Percentiles rank a stretch among this genome's conserved stretches.
Conservation (phyloP, 2,113 vertebrate genomes). For the Colinus virginianus region DNA sequence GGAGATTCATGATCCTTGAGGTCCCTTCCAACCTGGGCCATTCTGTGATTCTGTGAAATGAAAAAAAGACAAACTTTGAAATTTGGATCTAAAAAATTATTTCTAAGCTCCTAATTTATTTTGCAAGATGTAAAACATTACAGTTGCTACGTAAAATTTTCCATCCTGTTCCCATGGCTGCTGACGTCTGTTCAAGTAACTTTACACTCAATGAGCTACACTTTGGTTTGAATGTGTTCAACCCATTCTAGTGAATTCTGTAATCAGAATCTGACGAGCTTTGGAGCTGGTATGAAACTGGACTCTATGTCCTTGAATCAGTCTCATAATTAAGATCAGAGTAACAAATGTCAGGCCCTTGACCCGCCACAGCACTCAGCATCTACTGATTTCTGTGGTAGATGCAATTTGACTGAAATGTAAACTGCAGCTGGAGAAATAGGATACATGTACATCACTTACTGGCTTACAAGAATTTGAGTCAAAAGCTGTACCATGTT, state of each 20-base stretch:
- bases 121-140: not conserved
- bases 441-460: not conserved
- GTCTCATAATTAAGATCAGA: conserved; percentile 11
- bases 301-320: not conserved
- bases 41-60: too few relatives aligned
- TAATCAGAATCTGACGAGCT: not conserved
- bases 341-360: not conserved
- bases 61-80: conserved; percentile 52
- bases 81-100: not conserved
- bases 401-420: conserved; percentile 1
- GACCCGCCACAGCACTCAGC: not conserved
- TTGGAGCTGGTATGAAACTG: not conserved
- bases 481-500: not conserved
- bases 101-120: not conserved
- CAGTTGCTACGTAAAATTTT: not conserved
- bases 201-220: not conserved
- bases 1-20: too few relatives aligned
- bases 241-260: not conserved
- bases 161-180: not conserved
- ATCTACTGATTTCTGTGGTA: not conserved
- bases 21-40: too few relatives aligned
- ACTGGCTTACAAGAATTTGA: not conserved
- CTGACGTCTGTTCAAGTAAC: not conserved
- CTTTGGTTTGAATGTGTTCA: not conserved
- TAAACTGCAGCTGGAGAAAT: conserved; percentile 4